Evolutionary conservation across 2,888 invertebrate genomes (phyloP), one percentile per base, ranked within the genome.

Genomic region (Globia sparganii): DNA sequence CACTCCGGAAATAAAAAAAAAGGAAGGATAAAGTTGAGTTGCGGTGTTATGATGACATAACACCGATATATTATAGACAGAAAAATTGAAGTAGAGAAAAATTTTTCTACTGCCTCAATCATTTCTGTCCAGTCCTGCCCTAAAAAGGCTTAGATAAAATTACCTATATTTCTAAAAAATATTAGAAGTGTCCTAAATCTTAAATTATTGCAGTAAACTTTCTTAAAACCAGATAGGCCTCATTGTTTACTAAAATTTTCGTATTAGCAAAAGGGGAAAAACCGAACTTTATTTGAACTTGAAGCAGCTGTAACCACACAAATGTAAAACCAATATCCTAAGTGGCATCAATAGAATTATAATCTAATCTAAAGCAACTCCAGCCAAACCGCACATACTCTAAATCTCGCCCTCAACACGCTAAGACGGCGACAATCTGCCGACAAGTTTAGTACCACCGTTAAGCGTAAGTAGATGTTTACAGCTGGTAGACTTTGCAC

Each of bases 381-480:
- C 25, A 68, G 62, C 72, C 53, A 78, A 74, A 67, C 83, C 65
- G 43, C 74, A 82, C 61, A 43, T 66, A 77, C 72, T 76, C 81
- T 75, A 71, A 85, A 82, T 85, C 84, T 80, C 78, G 72, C 74
- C 74, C 74, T 83, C 34, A 75, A 81, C 68, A 78, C 69, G 72
- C 76, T 86, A 88, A 88, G 85, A 82, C 75, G 61, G 66, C 79
- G 71, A 88, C 85, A 87, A 88, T 85, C 83, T 82, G 77, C 69
- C 81, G 81, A 87, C 84, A 81, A 87, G 80, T 88, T 87, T 83
- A 88, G 81, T 81, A 62, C 75, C 78, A 75, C 74, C 77, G 81
- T 84, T 87, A 84, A 87, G 83, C 85, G 74, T 83, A 77, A 87
- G 88, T 84, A 88, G 83, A 87, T 91, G 91, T 92, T 91, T 91